Evolutionary conservation across 2,797 vertebrate genomes (phyloP), one percentile per base, ranked within the genome.

Genomic region (Oreonectes daqikongensis): DNA sequence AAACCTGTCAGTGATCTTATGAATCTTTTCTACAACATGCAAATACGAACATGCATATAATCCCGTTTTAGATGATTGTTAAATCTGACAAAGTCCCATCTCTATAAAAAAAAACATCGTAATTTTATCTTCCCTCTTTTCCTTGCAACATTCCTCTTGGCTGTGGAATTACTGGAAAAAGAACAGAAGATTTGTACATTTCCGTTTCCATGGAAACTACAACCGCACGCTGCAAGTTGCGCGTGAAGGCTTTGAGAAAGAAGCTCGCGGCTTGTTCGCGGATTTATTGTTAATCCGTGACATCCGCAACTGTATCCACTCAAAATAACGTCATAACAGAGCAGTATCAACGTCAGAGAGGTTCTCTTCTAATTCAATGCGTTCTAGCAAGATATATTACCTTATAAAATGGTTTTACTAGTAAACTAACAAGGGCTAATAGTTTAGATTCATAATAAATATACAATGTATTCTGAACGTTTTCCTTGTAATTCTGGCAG

Each of bases 201-300:
- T 72, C 6, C 38, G 55, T 91, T 75, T 78, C 90, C 87, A 91
- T 81, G 79, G 88, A 80, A 91, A 90, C 85, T 26, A 68, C 74
- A 71, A 72, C 79, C 88, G 82, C 75, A 86, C 38, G 38, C 8
- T 11, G 9, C 38, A 9, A 82, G 1, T 73, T 81, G 86, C 80
- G 86, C 83, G 80, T 2, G 8, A 18, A 32, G 12, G 44, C 12
- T 50, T 50, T 63, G 15, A 2, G 20, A 32, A 11, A 18, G 42
- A 66, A 66, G 14, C 30, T 30, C 17, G 6, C 14, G 24, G 35
- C 53, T 65, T 53, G 22, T 17, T 42, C 14, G 20, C 0, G 35
- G 61, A 75, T 66, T 66, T 55, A 10, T 28, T n/a, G 35, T 20
- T 55, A 75, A 66, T 66, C 72, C 72, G 12, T 66, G 38, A 75